Evolutionary conservation across 2,113 vertebrate species (phyloP).

Genomic region (Isurus oxyrinchus): DNA sequence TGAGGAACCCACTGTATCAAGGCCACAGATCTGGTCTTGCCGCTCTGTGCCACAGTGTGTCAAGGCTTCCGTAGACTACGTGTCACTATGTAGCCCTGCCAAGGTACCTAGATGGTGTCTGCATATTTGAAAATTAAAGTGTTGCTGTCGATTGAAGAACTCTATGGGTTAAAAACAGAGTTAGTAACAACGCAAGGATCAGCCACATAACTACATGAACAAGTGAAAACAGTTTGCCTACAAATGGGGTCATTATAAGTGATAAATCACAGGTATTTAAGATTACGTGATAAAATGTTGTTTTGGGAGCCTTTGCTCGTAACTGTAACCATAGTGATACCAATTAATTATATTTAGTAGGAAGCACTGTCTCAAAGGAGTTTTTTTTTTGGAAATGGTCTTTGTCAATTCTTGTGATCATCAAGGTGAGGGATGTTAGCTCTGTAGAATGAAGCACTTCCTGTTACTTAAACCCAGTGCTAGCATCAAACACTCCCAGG

Average conservation of each 20-base stretch:
- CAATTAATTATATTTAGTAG: not conserved
- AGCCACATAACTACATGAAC: not conserved
- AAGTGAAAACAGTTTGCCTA: not conserved
- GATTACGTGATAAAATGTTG: slow-evolving; percentile 16
- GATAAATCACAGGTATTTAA: not conserved
- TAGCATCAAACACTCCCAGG: not conserved
- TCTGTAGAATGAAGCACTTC: not conserved
- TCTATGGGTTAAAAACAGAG: not conserved
- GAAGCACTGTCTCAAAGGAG: not conserved
- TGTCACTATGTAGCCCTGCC: not conserved
- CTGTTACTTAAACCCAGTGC: not conserved
- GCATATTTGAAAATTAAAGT: not conserved
- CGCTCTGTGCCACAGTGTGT: not conserved
- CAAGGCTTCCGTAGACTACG: not conserved
- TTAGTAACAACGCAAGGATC: not conserved
- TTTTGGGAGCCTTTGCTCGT: slow-evolving; percentile 5
- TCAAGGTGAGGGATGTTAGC: not conserved
- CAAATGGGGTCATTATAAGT: slow-evolving; percentile 17
- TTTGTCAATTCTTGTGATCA: not conserved
- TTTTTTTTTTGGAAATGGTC: not conserved
- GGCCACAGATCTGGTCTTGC: too few relatives aligned
- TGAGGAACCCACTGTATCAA: not conserved
- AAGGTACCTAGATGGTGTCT: not conserved
- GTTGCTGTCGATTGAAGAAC: not conserved
- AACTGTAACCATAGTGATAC: slow-evolving; percentile 26